Conservation (phyloP, 2,888 invertebrate genomes). For the Branchellion lobata region DNA sequence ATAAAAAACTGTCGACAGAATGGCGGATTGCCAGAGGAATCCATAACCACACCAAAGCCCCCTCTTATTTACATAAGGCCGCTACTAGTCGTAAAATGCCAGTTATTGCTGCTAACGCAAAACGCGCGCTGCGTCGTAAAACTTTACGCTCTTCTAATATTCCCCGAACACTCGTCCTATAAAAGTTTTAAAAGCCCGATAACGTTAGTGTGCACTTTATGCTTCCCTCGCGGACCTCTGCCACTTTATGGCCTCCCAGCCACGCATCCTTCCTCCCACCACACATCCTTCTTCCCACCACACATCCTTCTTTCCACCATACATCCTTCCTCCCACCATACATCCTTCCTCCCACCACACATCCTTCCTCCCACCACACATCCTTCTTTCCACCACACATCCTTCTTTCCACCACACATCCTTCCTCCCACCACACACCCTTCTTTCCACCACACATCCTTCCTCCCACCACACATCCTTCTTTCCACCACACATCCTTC, state of each 20-base stretch:
- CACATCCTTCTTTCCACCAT: neutral
- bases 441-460: too few relatives aligned
- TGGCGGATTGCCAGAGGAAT: neutral
- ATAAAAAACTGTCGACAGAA: neutral
- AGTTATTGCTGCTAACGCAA: slow-evolving; percentile 13
- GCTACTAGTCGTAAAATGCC: neutral
- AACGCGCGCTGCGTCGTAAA: slow-evolving; percentile 2
- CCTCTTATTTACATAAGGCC: slow-evolving; percentile 13
- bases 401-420: too few relatives aligned
- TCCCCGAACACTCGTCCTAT: slow-evolving; percentile 11
- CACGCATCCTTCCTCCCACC: too few relatives aligned
- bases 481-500: too few relatives aligned
- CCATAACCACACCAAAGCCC: neutral
- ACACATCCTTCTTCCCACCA: too few relatives aligned
- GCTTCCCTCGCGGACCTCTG: neutral
- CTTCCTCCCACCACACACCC: too few relatives aligned
- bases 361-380: neutral
- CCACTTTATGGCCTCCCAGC: neutral
- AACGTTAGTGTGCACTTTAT: slow-evolving; percentile 18
- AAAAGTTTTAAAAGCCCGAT: slow-evolving; percentile 14
- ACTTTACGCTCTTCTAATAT: slow-evolving; percentile 21
- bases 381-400: too few relatives aligned
- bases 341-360: neutral
- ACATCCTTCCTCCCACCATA: neutral
- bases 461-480: too few relatives aligned